These are phyloP conservation scores for Elanoides forficatus DNA, from an alignment of 2,113 vertebrate genomes.

Conservation along the genomic window DNA sequence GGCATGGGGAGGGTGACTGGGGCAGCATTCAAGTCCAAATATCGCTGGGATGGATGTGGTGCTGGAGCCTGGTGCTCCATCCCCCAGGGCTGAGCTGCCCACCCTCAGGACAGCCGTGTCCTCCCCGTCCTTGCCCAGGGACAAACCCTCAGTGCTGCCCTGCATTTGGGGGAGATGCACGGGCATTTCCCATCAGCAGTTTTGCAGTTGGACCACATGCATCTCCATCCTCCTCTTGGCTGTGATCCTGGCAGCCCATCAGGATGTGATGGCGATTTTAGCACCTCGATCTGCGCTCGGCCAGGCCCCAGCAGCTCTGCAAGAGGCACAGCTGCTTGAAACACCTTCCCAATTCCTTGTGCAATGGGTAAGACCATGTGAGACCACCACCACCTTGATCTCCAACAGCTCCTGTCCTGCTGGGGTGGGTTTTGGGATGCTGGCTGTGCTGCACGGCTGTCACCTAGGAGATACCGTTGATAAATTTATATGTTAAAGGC, in stretches of 20 bases:
- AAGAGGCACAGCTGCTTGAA: neutral
- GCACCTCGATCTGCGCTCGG: fast-evolving
- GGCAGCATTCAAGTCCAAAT: neutral
- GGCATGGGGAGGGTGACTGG: neutral
- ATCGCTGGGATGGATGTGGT: neutral
- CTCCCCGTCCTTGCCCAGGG: too few relatives aligned
- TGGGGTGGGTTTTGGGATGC: neutral
- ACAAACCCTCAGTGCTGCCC: neutral
- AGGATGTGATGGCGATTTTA: fast-evolving
- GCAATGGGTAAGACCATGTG: neutral
- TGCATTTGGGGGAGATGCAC: too few relatives aligned
- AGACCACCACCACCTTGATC: neutral
- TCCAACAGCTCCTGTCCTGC: neutral
- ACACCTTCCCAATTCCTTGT: neutral
- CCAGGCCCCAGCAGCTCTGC: neutral
- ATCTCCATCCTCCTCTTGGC: neutral
- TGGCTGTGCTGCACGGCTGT: neutral
- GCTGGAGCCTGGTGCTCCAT: neutral
- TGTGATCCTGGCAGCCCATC: neutral
- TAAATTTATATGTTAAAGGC: neutral
- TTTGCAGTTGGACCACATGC: neutral
- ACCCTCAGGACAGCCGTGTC: neutral
- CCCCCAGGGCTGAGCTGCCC: neutral
- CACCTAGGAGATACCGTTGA: fast-evolving
- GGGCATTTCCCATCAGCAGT: neutral